These are phyloP conservation scores for Protobothrops mucrosquamatus DNA, from an alignment of 2,113 vertebrate genomes.

Conservation along the genomic window DNA sequence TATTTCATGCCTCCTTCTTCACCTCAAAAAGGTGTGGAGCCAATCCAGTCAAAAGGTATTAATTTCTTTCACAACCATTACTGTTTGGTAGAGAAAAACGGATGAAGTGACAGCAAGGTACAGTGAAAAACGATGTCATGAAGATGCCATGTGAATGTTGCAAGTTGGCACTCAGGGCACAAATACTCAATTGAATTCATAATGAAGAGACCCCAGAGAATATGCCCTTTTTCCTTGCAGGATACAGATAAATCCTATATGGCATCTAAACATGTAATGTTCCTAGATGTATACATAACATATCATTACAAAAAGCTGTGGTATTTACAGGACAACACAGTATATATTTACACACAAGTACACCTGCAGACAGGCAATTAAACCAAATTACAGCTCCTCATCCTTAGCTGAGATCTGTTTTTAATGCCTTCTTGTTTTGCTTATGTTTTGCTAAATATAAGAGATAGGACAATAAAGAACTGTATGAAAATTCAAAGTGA, in stretches of 20 bases:
- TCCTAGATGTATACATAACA: conserved; percentile 11
- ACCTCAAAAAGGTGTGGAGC: background rate
- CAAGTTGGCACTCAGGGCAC: background rate
- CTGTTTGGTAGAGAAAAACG: background rate
- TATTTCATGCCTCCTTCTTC: background rate
- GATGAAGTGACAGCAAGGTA: background rate
- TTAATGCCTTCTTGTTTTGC: conserved; percentile 44
- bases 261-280: conserved; percentile 31
- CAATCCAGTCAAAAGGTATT: background rate
- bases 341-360: conserved; percentile 39
- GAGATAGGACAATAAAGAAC: conserved; percentile 67
- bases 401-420: conserved; percentile 29
- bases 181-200: background rate
- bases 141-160: background rate
- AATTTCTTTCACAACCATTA: background rate
- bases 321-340: conserved; percentile 35
- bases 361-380: conserved; percentile 54
- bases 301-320: conserved; percentile 37
- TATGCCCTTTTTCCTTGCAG: conserved; percentile 12
- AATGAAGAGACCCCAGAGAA: background rate
- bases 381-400: conserved; percentile 31
- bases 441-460: conserved; percentile 63
- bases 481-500: conserved; percentile 71
- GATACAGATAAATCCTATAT: conserved; percentile 24
- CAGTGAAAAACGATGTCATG: background rate